Evolutionary conservation across 2,888 invertebrate species (phyloP), one percentile per base, ranked within the genome.

Genomic region (Drosophila rubida): DNA sequence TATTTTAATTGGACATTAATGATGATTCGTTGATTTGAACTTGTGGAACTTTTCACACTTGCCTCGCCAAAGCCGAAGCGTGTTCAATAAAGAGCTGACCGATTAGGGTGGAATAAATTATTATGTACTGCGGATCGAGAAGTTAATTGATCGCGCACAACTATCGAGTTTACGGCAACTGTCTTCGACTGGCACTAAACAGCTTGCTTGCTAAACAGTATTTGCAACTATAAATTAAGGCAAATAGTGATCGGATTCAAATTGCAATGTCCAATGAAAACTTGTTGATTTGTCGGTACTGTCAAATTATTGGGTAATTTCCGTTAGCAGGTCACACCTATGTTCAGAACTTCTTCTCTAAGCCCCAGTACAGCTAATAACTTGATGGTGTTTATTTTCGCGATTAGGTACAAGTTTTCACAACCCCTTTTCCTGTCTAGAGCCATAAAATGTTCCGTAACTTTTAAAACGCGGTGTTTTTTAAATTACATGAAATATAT

Each of bases 1-100:
- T 19, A 55, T 57, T 87, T 73, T 80, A 87, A 83, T 87, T 83
- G 75, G 78, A 69, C 84, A 87, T 83, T 83, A 87, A 83, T 80
- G 87, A 87, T 78, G 81, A 78, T 71, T 80, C 45, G 69, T 41
- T 54, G 61, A 66, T 67, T 70, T 69, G 44, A 66, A 65, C 58
- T 46, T 68, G 64, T 59, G 63, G 67, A 71, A 62, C 75, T 66
- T 67, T 73, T 71, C 60, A 62, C 68, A 76, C 76, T 76, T 77
- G 61, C 22, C 46, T 16, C 53, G 39, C 48, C 19, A 19, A 61
- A 68, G 35, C 14, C 30, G n/a, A 13, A 60, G 42, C 57, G 45
- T 32, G 13, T 23, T 39, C 30, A 59, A 59, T 81, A 78, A 84
- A 62, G 78, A 72, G 63, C 63, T 53, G 55, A 27, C 79, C 67